A percentile compares a stretch with the other conserved stretches of the same genome.
Conservation (phyloP, 2,888 invertebrate genomes). For the Blastobasis adustella region DNA sequence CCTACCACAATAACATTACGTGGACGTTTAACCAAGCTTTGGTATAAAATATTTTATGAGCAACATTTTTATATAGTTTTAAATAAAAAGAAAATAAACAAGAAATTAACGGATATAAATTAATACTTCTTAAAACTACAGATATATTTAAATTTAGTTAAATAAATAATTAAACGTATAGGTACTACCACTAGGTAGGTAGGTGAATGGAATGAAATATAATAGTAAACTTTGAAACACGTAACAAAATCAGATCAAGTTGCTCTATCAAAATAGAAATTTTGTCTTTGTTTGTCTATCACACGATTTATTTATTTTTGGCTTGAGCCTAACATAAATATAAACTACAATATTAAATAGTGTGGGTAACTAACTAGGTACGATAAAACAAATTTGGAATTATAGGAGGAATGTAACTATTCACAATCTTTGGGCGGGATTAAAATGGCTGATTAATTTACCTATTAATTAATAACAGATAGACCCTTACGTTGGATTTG, state of each 20-base stretch:
- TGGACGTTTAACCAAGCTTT: neutral
- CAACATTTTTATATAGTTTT: neutral
- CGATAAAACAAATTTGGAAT: constrained; percentile 43
- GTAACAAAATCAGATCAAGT: constrained; percentile 60
- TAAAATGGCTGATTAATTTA: constrained; percentile 19
- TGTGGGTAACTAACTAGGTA: constrained; percentile 49
- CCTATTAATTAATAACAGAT: constrained; percentile 12
- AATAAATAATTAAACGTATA: constrained; percentile 14
- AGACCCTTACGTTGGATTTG: constrained; percentile 18
- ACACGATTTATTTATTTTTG: constrained; percentile 61
- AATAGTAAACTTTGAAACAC: constrained; percentile 47
- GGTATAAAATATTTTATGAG: neutral
- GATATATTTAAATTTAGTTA: constrained; percentile 12
- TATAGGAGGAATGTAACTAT: constrained; percentile 37
- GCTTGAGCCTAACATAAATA: constrained; percentile 33
- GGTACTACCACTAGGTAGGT: neutral
- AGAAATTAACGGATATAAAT: neutral
- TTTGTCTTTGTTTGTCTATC: constrained; percentile 45
- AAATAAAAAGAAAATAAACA: neutral
- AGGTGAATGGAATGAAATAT: constrained; percentile 8
- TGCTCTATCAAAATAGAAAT: constrained; percentile 36
- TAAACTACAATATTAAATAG: constrained; percentile 24
- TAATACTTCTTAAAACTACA: neutral
- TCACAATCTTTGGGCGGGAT: constrained; percentile 42
- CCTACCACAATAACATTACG: too few relatives aligned